phyloP scores from a whole-genome alignment of 2,113 vertebrate genomes.

The Onychostoma macrolepis region DNA sequence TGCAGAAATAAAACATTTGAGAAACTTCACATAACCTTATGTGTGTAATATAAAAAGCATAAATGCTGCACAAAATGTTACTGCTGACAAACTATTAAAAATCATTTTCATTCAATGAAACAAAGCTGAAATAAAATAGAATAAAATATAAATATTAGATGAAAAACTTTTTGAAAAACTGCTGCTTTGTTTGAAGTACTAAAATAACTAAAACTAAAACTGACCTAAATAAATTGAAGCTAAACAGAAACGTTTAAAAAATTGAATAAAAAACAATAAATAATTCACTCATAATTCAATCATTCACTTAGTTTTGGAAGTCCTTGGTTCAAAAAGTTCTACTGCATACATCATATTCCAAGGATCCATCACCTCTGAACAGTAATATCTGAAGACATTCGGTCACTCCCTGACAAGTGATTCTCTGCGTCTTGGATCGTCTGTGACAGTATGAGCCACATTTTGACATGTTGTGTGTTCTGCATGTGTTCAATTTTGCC shows the following conservation, averaged over 20 bases:
- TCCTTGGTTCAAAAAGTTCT: neutral
- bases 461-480: neutral
- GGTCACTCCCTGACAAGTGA: slow-evolving; percentile 10
- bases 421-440: neutral
- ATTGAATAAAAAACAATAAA: neutral
- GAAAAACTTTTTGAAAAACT: neutral
- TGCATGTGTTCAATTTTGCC: neutral
- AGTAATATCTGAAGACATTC: neutral
- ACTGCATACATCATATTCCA: neutral
- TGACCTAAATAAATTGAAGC: neutral
- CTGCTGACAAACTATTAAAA: too few relatives aligned
- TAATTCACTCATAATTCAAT: neutral
- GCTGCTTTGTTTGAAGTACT: neutral
- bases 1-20: too few relatives aligned
- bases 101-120: neutral
- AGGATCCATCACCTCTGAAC: neutral
- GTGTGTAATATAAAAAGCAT: too few relatives aligned
- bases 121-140: neutral
- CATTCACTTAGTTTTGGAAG: neutral
- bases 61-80: too few relatives aligned
- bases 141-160: neutral
- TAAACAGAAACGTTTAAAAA: neutral
- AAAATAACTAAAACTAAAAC: neutral
- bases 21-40: too few relatives aligned
- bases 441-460: neutral